phyloP scores from a whole-genome alignment of 2,797 vertebrate genomes.

The Rhabdomys pumilio region DNA sequence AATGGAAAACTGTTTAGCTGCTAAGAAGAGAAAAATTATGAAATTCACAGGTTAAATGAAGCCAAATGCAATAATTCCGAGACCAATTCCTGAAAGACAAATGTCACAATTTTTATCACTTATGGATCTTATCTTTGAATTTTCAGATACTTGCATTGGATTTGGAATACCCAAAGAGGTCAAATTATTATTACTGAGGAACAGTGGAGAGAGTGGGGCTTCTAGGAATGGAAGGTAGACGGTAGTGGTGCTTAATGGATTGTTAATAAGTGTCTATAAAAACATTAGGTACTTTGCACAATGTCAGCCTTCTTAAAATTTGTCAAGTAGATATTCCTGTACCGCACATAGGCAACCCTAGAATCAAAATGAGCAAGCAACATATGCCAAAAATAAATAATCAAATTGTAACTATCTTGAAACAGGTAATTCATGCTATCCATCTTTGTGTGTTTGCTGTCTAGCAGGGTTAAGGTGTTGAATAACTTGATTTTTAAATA shows the following conservation, averaged over 20 bases:
- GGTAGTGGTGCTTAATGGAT: background rate
- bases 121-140: background rate
- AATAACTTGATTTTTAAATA: conserved; percentile 48
- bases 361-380: conserved; percentile 1
- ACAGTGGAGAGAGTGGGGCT: background rate
- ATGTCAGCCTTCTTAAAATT: background rate
- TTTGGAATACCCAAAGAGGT: background rate
- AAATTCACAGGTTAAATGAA: background rate
- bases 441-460: background rate
- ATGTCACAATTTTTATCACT: background rate
- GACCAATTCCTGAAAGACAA: background rate
- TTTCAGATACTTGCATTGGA: background rate
- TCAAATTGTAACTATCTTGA: background rate
- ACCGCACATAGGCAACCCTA: background rate
- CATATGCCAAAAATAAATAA: conserved; percentile 36
- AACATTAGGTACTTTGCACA: background rate
- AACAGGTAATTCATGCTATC: conserved; percentile 36
- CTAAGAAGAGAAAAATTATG: background rate
- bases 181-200: background rate
- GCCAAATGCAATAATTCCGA: background rate
- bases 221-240: background rate
- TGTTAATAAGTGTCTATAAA: background rate
- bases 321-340: background rate
- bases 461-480: background rate
- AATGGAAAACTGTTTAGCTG: background rate